phyloP scores from a whole-genome alignment of 2,888 invertebrate genomes.

The Drosophila multiciliata region DNA sequence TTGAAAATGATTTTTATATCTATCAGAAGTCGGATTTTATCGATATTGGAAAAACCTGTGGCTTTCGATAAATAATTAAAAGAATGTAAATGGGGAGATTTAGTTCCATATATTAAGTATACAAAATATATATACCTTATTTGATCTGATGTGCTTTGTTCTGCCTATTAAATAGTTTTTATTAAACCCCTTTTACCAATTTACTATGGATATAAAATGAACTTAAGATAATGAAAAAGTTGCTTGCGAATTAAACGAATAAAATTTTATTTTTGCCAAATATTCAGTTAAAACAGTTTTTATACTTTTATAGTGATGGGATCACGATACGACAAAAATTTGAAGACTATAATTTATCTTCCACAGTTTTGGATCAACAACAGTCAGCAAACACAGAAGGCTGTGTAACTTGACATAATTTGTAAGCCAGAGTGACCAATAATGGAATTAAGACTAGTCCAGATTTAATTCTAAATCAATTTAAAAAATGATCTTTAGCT shows the following conservation, averaged over 20 bases:
- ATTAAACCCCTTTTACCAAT: neutral
- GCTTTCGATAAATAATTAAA: neutral
- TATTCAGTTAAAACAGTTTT: neutral
- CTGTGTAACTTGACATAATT: neutral
- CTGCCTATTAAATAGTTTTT: neutral
- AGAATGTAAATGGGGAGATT: neutral
- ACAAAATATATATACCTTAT: neutral
- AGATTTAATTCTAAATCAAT: neutral
- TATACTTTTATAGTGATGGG: neutral
- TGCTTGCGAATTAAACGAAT: slow-evolving; percentile 33
- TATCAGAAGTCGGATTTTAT: too few relatives aligned
- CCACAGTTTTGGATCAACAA: neutral
- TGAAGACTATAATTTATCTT: neutral
- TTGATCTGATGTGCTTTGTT: neutral
- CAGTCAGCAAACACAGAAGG: neutral
- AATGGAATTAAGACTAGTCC: neutral
- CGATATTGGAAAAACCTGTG: neutral
- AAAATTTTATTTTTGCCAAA: slow-evolving; percentile 40
- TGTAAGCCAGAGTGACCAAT: neutral
- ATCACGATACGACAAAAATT: neutral
- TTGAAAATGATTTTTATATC: neutral
- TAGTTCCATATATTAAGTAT: neutral
- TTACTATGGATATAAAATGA: slow-evolving; percentile 12
- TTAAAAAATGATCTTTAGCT: neutral
- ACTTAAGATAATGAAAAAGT: slow-evolving; percentile 63